Conservation (phyloP, 2,797 vertebrate species). For the Rhynchonycteris naso region DNA sequence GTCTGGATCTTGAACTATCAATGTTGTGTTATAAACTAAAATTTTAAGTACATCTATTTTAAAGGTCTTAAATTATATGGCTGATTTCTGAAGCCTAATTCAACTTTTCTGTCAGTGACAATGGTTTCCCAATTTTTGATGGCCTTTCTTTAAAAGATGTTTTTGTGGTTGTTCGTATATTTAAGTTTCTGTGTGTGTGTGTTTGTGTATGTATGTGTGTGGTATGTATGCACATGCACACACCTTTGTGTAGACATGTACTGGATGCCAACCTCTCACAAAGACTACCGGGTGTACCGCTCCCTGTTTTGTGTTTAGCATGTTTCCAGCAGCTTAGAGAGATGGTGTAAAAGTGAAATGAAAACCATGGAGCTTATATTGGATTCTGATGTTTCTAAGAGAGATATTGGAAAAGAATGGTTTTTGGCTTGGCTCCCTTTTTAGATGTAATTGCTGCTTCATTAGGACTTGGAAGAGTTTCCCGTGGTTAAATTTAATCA, state of each 20-base stretch:
- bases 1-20: not conserved
- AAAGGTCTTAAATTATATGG: slow-evolving; percentile 43
- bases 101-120: slow-evolving; percentile 57
- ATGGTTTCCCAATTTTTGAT: not conserved
- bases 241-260: not conserved
- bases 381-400: slow-evolving; percentile 85
- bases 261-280: not conserved
- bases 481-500: slow-evolving; percentile 98
- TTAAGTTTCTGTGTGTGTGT: too few species aligned
- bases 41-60: not conserved
- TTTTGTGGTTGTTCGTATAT: not conserved
- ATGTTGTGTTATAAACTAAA: not conserved
- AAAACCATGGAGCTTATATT: slow-evolving; percentile 81
- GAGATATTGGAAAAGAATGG: slow-evolving; percentile 84
- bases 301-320: slow-evolving; percentile 66
- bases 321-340: slow-evolving; percentile 71
- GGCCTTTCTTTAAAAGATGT: not conserved
- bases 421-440: slow-evolving; percentile 88
- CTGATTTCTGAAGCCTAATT: slow-evolving; percentile 70
- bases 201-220: not conserved
- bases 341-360: slow-evolving; percentile 69
- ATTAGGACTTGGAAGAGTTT: slow-evolving; percentile 96
- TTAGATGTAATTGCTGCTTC: slow-evolving; percentile 96
- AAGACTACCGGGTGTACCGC: not conserved
- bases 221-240: not conserved